These are phyloP conservation scores for Temnothorax rugatulus DNA, from an alignment of 2,888 invertebrate genomes.

Conservation along the genomic window DNA sequence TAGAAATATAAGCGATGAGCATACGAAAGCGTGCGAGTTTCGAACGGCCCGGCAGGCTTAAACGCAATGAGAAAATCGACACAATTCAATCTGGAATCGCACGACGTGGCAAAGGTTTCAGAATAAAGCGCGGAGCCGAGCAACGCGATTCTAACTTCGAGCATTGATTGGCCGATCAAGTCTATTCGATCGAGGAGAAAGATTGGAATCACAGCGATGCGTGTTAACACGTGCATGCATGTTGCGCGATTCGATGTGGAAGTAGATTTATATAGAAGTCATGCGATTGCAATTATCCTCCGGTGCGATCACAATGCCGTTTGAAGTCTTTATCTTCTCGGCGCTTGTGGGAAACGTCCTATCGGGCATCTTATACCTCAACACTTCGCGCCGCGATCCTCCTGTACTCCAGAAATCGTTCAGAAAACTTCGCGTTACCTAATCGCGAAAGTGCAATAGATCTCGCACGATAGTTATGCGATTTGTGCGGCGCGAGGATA, in stretches of 20 bases:
- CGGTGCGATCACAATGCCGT: slow-evolving; percentile 53
- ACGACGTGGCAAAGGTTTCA: background rate
- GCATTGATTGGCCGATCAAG: slow-evolving; percentile 67
- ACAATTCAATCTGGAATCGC: slow-evolving; percentile 21
- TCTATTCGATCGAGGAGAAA: slow-evolving; percentile 77
- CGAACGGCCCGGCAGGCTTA: background rate
- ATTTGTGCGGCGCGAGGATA: slow-evolving; percentile 57
- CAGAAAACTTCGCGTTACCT: background rate
- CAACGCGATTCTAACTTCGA: slow-evolving; percentile 50
- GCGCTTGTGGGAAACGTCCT: slow-evolving; percentile 6
- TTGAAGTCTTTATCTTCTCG: slow-evolving; percentile 29
- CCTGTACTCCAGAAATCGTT: background rate
- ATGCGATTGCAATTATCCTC: slow-evolving; percentile 76
- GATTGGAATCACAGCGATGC: slow-evolving; percentile 80
- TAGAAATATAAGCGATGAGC: background rate
- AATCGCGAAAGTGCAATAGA: background rate
- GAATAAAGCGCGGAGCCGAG: background rate
- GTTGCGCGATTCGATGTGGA: slow-evolving; percentile 74
- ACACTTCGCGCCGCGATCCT: background rate
- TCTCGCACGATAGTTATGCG: slow-evolving; percentile 75
- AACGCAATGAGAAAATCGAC: background rate
- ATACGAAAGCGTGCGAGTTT: background rate
- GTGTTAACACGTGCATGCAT: slow-evolving; percentile 80
- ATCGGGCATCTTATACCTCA: background rate
- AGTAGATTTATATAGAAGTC: slow-evolving; percentile 80